phyloP scores from a whole-genome alignment of 1,140 invertebrate genomes.

The Caenorhabditis elegans region WBcel235 BX284605.5:13232501-13233000 shows the following conservation, averaged over 20 bases:
- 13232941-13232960: too few species aligned
- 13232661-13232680: not conserved
- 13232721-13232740: not conserved
- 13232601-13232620: conserved; percentile 14
- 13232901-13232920: too few species aligned
- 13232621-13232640: not conserved
- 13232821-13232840: not conserved
- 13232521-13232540: too few species aligned
- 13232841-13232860: conserved; percentile 12
- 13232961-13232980: not conserved
- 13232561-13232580: not conserved
- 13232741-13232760: not conserved
- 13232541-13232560: too few species aligned
- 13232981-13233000: not conserved
- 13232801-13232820: not conserved
- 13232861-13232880: conserved; percentile 27
- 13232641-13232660: conserved; percentile 3
- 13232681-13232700: conserved; percentile 16
- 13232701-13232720: conserved; percentile 27
- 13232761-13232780: conserved; percentile 10
- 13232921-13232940: too few species aligned
- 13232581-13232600: not conserved
- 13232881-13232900: not conserved
- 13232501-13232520: not conserved
- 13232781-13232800: conserved; percentile 19